phyloP scores from a whole-genome alignment of 2,888 invertebrate genomes.

The Sipha maydis region DNA sequence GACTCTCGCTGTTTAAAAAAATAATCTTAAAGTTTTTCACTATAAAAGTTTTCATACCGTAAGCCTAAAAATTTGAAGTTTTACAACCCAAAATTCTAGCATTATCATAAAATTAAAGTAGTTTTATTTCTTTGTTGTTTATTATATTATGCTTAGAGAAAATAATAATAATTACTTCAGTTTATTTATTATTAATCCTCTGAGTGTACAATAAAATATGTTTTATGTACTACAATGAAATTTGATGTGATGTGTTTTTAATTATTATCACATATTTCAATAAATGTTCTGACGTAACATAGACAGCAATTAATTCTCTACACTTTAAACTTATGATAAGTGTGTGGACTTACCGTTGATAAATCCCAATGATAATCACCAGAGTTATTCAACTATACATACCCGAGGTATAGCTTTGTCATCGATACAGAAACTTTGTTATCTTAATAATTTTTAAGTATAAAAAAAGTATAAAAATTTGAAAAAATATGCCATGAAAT shows the following conservation, averaged over 20 bases:
- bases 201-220: not conserved
- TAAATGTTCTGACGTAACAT: not conserved
- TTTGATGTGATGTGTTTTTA: not conserved
- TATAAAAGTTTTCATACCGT: not conserved
- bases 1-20: not conserved
- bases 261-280: not conserved
- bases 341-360: not conserved
- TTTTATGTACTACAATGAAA: not conserved
- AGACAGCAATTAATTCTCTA: not conserved
- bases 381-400: too few relatives aligned
- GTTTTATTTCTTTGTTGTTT: not conserved
- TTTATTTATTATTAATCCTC: not conserved
- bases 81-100: not conserved
- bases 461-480: too few relatives aligned
- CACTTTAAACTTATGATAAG: not conserved
- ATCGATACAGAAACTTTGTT: not conserved
- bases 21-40: constrained; percentile 6
- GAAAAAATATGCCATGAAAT: too few relatives aligned
- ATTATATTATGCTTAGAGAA: not conserved
- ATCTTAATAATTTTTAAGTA: not conserved
- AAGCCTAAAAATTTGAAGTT: not conserved
- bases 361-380: not conserved
- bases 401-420: not conserved
- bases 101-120: not conserved
- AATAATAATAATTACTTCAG: not conserved